A percentile compares a stretch with the other conserved stretches of the same genome.
phyloP scores from a whole-genome alignment of 2,888 invertebrate genomes.

The Hemithea aestivaria region DNA sequence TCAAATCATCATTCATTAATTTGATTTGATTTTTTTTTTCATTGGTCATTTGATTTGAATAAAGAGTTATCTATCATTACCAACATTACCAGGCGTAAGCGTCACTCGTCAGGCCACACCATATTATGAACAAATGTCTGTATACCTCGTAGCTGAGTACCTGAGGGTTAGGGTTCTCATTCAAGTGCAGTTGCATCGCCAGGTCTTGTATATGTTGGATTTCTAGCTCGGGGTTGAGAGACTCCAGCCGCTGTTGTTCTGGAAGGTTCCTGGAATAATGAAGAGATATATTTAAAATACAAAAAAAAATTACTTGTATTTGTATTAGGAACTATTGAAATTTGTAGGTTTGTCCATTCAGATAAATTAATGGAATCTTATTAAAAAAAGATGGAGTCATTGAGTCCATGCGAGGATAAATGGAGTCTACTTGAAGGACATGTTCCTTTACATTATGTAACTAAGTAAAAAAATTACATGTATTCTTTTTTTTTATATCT shows the following conservation, averaged over 20 bases:
- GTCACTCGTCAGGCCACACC: no score
- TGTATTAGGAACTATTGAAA: no score
- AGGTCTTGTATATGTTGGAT: conserved; percentile 88
- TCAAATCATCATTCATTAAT: no score
- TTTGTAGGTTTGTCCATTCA: no score
- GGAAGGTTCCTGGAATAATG: conserved; percentile 75
- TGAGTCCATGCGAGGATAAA: no score
- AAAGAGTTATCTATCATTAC: not conserved
- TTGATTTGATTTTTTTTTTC: no score
- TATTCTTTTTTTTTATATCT: no score
- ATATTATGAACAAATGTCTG: not conserved
- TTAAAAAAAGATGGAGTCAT: conserved; percentile 99
- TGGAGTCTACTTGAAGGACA: conserved; percentile 84
- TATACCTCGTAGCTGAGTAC: conserved; percentile 35
- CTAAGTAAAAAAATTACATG: no score
- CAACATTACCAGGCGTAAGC: no score
- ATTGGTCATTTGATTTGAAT: no score
- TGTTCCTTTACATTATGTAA: no score
- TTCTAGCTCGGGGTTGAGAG: conserved; percentile 81
- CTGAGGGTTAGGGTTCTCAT: conserved; percentile 94
- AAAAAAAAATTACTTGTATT: conserved; percentile 48
- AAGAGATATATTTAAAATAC: not conserved
- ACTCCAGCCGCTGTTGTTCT: conserved; percentile 81
- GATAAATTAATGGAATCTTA: no score
- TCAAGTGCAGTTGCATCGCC: conserved; percentile 89